Conservation (phyloP, 1,140 invertebrate species). For the Yoshiicerus persimilis region DNA sequence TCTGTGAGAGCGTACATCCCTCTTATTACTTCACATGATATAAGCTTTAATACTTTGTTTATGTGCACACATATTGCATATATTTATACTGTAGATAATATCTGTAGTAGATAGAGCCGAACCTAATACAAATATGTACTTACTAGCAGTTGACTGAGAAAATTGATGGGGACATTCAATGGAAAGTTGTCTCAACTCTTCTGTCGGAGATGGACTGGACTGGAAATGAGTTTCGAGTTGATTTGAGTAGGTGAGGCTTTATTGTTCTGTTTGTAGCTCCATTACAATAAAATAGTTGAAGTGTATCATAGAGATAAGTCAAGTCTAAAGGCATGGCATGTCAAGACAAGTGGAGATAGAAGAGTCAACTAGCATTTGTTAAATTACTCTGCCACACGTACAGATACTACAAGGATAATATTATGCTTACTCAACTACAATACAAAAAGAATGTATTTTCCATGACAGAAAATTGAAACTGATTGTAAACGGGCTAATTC, state of each 20-base stretch:
- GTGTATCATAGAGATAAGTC: neutral
- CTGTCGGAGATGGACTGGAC: neutral
- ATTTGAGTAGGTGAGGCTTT: slow-evolving; percentile 7
- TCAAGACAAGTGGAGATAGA: neutral
- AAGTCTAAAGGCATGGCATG: no score
- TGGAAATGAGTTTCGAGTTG: neutral
- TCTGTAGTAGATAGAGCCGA: neutral
- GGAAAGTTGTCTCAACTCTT: neutral
- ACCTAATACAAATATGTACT: neutral
- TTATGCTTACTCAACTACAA: no score
- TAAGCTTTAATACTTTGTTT: neutral
- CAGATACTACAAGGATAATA: no score
- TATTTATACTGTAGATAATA: no score
- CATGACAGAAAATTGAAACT: neutral
- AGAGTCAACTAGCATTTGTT: neutral
- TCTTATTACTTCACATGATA: neutral
- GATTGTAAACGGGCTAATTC: neutral
- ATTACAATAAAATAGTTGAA: slow-evolving; percentile 9
- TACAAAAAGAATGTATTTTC: no score
- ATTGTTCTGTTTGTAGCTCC: neutral
- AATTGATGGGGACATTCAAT: slow-evolving; percentile 11
- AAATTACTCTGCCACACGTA: neutral
- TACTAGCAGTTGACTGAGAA: neutral
- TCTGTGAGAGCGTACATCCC: neutral
- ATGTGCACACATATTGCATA: neutral